phyloP scores from a whole-genome alignment of 2,113 vertebrate species.

The Alces alces region DNA sequence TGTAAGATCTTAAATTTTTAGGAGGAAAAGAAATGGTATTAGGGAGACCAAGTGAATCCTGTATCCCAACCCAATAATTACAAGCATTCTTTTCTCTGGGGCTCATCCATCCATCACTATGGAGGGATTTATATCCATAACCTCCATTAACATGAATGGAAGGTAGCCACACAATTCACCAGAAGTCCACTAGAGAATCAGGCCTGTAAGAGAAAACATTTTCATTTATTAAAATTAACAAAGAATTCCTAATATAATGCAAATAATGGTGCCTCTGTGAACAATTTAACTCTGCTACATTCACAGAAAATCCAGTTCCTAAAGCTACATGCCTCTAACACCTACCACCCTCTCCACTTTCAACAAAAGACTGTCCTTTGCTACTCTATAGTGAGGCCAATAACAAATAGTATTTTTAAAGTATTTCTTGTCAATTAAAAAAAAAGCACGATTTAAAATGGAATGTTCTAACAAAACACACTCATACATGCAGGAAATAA shows the following conservation, averaged over 20 bases:
- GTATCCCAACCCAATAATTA: slow-evolving; percentile 42
- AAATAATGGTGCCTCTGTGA: slow-evolving; percentile 72
- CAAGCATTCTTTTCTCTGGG: slow-evolving; percentile 60
- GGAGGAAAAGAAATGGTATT: not conserved
- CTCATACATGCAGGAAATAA: slow-evolving; percentile 38
- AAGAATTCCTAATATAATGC: slow-evolving; percentile 74
- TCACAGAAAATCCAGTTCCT: not conserved
- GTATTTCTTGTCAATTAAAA: slow-evolving; percentile 10
- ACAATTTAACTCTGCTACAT: slow-evolving; percentile 72
- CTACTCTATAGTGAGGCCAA: not conserved
- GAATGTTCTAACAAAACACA: slow-evolving; percentile 58
- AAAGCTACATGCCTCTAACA: not conserved
- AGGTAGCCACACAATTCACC: slow-evolving; percentile 66
- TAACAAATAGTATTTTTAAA: slow-evolving; percentile 29
- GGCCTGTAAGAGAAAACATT: slow-evolving; percentile 38
- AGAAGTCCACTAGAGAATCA: slow-evolving; percentile 27
- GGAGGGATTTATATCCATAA: slow-evolving; percentile 48
- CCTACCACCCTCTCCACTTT: not conserved
- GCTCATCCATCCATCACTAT: slow-evolving; percentile 45
- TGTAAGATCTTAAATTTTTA: slow-evolving; percentile 1
- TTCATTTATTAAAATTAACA: slow-evolving; percentile 74
- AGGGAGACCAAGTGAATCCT: slow-evolving; percentile 27
- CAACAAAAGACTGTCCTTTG: not conserved
- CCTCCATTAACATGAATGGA: slow-evolving; percentile 69
- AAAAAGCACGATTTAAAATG: slow-evolving; percentile 37